Evolutionary conservation across 2,888 invertebrate species (phyloP).

Genomic region (Cerastis rubricosa): DNA sequence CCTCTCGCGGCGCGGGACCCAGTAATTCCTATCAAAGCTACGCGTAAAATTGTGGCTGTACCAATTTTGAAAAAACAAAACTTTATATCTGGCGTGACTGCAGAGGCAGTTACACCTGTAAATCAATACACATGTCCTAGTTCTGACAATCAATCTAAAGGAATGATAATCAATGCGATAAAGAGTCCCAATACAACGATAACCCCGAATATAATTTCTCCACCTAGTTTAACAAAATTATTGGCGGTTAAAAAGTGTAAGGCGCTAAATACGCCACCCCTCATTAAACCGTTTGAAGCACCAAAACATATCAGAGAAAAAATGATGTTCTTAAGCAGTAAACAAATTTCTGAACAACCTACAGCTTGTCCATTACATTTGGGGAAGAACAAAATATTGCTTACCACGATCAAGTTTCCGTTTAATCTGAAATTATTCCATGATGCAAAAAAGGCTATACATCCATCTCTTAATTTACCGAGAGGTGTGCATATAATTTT

Average conservation of each 20-base stretch:
- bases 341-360: constrained; percentile 61
- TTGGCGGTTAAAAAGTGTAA: constrained; percentile 22
- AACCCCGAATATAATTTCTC: not conserved
- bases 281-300: constrained; percentile 17
- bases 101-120: not conserved
- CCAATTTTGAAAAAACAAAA: not conserved
- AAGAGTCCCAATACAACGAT: not conserved
- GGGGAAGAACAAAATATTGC: constrained; percentile 82
- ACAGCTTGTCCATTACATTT: constrained; percentile 76
- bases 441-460: constrained; percentile 30
- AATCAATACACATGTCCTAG: not conserved
- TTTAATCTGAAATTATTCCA: constrained; percentile 45
- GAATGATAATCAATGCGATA: not conserved
- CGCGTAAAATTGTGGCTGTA: not conserved
- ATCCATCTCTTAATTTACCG: constrained; percentile 60
- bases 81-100: constrained; percentile 2
- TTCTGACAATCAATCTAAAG: constrained; percentile 32
- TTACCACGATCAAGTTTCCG: constrained; percentile 78
- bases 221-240: not conserved
- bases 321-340: constrained; percentile 68
- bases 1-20: not conserved
- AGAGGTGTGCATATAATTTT: constrained; percentile 73
- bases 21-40: not conserved
- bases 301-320: constrained; percentile 43
- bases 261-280: not conserved